Evolutionary conservation across 2,888 invertebrate species (phyloP).

Genomic region (Nomada lathburiana): DNA sequence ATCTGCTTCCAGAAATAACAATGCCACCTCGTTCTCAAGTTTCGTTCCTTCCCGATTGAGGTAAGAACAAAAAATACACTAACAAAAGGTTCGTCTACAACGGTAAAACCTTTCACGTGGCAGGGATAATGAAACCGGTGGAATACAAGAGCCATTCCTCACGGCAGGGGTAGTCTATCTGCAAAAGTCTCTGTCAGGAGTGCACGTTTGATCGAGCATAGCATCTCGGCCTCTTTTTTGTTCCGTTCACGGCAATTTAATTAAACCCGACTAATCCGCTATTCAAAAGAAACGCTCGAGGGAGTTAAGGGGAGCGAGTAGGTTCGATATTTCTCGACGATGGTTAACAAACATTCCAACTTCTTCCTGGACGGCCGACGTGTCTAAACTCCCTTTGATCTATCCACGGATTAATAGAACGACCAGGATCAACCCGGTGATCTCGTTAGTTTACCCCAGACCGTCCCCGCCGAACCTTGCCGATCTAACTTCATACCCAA

Average conservation of each 20-base stretch:
- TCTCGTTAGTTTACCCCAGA: constrained; percentile 36
- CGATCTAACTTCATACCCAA: constrained; percentile 13
- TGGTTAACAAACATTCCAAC: constrained; percentile 37
- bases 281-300: constrained; percentile 29
- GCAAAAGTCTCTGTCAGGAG: constrained; percentile 42
- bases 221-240: constrained; percentile 51
- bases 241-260: constrained; percentile 63
- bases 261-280: constrained; percentile 55
- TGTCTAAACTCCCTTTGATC: constrained; percentile 23
- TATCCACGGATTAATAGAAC: constrained; percentile 28
- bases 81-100: constrained; percentile 25
- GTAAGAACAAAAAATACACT: constrained; percentile 54
- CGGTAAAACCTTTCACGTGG: constrained; percentile 60
- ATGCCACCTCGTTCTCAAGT: constrained; percentile 18
- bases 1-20: constrained; percentile 47
- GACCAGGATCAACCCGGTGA: constrained; percentile 24
- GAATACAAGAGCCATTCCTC: constrained; percentile 62
- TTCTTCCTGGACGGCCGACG: not conserved
- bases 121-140: constrained; percentile 61
- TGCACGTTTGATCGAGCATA: constrained; percentile 53
- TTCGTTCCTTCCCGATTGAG: constrained; percentile 25
- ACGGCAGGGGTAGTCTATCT: constrained; percentile 2
- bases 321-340: constrained; percentile 18
- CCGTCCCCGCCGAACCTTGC: constrained; percentile 9
- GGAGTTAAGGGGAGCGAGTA: not conserved